phyloP scores from a whole-genome alignment of 2,888 invertebrate genomes.

The Mylabris sibirica region DNA sequence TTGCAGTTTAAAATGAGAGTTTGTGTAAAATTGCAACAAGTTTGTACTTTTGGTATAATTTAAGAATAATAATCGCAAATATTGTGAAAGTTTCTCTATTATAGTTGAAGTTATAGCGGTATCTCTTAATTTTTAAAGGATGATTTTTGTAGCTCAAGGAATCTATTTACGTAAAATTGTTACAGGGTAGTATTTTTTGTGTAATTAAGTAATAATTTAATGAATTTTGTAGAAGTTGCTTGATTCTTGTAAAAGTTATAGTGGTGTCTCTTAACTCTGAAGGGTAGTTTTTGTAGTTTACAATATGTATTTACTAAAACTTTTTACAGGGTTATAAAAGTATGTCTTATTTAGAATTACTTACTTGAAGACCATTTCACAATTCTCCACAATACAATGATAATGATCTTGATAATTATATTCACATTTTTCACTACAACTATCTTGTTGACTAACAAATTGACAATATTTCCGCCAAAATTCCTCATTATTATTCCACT shows the following conservation, averaged over 20 bases:
- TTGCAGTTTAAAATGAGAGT: too few species aligned
- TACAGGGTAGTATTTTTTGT: too few species aligned
- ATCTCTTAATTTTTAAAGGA: too few species aligned
- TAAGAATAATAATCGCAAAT: too few species aligned
- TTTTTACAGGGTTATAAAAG: neutral
- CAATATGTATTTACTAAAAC: neutral
- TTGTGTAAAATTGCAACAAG: too few species aligned
- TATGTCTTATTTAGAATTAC: slow-evolving; percentile 28
- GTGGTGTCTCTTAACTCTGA: neutral
- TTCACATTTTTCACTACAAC: slow-evolving; percentile 62
- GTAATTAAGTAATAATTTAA: neutral
- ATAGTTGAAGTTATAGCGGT: too few species aligned
- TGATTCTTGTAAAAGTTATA: neutral
- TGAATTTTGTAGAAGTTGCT: neutral
- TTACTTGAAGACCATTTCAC: slow-evolving; percentile 76
- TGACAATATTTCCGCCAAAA: slow-evolving; percentile 67
- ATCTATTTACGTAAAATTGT: too few species aligned
- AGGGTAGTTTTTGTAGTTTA: neutral
- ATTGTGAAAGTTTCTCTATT: too few species aligned
- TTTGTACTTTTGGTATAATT: too few species aligned
- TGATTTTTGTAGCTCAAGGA: too few species aligned
- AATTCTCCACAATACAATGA: slow-evolving; percentile 82
- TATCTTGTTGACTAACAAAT: slow-evolving; percentile 59
- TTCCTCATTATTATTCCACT: slow-evolving; percentile 62
- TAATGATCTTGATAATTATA: slow-evolving; percentile 82